These are phyloP conservation scores for Lanistes nyassanus DNA, from an alignment of 1,140 invertebrate genomes.

Conservation along the genomic window DNA sequence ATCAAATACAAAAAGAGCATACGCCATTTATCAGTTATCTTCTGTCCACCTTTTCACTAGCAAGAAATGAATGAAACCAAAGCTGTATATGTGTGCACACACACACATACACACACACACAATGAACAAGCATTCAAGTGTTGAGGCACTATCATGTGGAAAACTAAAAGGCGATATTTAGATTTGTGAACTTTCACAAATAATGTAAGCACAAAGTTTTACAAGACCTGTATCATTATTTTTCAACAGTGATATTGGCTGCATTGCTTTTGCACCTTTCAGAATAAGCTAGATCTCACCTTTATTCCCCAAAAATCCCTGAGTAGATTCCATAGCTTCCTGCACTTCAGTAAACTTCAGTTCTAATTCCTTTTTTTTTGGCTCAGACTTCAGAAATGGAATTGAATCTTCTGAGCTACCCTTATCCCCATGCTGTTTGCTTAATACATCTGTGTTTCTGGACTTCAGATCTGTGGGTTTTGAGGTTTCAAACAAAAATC, in stretches of 20 bases:
- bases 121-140: background rate
- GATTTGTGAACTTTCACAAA: too few species aligned
- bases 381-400: conserved; percentile 48
- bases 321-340: conserved; percentile 48
- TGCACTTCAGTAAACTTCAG: conserved; percentile 46
- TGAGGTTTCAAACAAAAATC: conserved; percentile 47
- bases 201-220: too few species aligned
- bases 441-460: conserved; percentile 19
- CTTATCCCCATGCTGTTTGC: conserved; percentile 17
- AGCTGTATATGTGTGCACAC: too few species aligned
- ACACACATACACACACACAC: background rate
- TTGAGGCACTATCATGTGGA: background rate
- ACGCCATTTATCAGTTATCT: too few species aligned
- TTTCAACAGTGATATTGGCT: too few species aligned
- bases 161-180: background rate
- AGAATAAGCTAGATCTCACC: conserved; percentile 33
- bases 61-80: background rate
- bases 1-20: background rate
- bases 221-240: too few species aligned
- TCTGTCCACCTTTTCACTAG: background rate
- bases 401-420: conserved; percentile 37
- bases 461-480: conserved; percentile 23
- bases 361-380: conserved; percentile 21
- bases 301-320: conserved; percentile 46
- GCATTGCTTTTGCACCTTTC: too few species aligned